Base-by-base conservation (phyloP, 2,797 vertebrate species). In the Cryptoblepharus egeriae region DNA sequence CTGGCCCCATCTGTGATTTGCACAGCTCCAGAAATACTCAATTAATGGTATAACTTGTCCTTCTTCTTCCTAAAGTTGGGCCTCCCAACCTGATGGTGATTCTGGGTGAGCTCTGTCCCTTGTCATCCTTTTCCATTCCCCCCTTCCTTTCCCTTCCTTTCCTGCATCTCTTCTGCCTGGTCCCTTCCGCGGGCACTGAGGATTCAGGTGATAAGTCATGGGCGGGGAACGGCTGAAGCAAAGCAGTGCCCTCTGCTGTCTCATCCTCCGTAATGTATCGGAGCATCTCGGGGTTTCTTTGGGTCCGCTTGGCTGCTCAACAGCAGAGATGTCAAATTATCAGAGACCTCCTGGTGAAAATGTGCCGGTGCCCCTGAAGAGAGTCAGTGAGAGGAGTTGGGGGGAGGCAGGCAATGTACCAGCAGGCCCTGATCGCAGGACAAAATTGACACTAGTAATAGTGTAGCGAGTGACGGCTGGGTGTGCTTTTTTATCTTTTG, bases 161-260 rank as follows among this genome's bases (percentile, higher is more conserved):
- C 39, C 26, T 45, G 35, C 37, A 0, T 30, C 55, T 45, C 15
- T 13, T 42, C 49, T 1, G 10, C 2, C 68, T 12, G 11, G 2
- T 1, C 4, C 71, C 83, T 79, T 69, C 65, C 22, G 2, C 0
- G 1, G 35, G 24, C 58, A 42, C 45, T 13, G 71, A 35, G 28
- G 10, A 32, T 8, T 60, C 2, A 3, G 65, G 26, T 35, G 30
- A 63, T 24, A 5, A 20, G 49, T 0, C 15, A 37, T 37, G 37
- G 22, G 4, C 58, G 3, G 3, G 2, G 52, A 39, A 15, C 1
- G n/a, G 5, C 28, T 57, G 37, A 85, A 28, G 82, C 6, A 24
- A 52, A 71, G 69, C 39, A 71, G 39, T n/a, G 78, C 90, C 88
- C 89, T 82, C 90, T 89, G 83, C 87, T 72, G 82, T 83, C 68